Conservation (phyloP, 2,888 invertebrate genomes). For the Steinernema hermaphroditum region DNA sequence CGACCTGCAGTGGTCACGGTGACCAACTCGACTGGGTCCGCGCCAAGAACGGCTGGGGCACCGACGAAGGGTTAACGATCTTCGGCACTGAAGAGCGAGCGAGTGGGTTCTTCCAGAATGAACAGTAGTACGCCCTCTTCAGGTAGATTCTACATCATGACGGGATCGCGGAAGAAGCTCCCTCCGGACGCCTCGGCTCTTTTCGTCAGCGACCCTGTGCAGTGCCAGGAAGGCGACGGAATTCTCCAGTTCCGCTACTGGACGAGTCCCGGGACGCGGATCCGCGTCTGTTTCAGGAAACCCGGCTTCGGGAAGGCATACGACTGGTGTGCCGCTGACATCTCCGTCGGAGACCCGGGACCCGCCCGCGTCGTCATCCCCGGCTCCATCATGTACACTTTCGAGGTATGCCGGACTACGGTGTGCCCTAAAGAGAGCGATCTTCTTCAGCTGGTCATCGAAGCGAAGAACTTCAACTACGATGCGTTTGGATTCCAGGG, state of each 20-base stretch:
- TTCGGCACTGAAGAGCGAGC: conserved; percentile 51
- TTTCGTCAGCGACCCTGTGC: conserved; percentile 57
- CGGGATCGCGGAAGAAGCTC: conserved; percentile 49
- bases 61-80: conserved; percentile 46
- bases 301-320: conserved; percentile 49
- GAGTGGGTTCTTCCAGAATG: neutral
- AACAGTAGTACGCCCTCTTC: no score
- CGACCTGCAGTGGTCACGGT: conserved; percentile 42
- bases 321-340: conserved; percentile 55
- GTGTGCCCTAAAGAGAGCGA: neutral
- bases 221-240: conserved; percentile 60
- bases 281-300: conserved; percentile 53
- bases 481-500: conserved; percentile 59
- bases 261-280: conserved; percentile 54
- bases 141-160: conserved; percentile 55
- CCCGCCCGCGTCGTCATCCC: conserved; percentile 54
- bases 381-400: conserved; percentile 50
- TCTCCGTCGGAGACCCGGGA: conserved; percentile 52
- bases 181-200: conserved; percentile 49
- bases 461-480: conserved; percentile 53
- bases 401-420: conserved; percentile 47
- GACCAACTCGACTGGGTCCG: conserved; percentile 57
- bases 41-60: conserved; percentile 57
- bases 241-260: conserved; percentile 53
- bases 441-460: conserved; percentile 56